Conservation (phyloP, 2,888 invertebrate genomes). For the Pseudolycoriella hygida region DNA sequence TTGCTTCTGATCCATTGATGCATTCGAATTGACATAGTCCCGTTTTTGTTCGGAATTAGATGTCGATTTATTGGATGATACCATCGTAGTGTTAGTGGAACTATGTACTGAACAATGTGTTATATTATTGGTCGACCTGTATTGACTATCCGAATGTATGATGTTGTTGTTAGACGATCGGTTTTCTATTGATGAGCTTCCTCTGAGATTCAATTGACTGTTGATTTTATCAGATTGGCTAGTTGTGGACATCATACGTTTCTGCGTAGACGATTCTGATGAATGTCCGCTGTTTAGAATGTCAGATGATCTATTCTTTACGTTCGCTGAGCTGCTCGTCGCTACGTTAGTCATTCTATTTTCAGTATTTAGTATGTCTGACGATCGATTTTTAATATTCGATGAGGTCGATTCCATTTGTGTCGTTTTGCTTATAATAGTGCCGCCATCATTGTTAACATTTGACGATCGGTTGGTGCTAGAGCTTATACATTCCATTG, state of each 20-base stretch:
- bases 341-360: not conserved
- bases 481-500: too few relatives aligned
- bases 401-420: too few relatives aligned
- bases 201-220: constrained; percentile 7
- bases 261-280: not conserved
- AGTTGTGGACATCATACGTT: not conserved
- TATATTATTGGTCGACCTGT: not conserved
- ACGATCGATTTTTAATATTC: too few relatives aligned
- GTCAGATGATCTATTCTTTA: not conserved
- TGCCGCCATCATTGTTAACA: too few relatives aligned
- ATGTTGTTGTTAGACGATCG: too few relatives aligned
- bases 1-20: constrained; percentile 8
- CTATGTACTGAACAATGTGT: not conserved
- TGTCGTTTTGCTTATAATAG: too few relatives aligned
- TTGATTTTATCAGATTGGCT: constrained; percentile 7
- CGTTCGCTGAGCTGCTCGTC: not conserved
- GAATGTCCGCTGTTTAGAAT: not conserved
- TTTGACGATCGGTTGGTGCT: too few relatives aligned
- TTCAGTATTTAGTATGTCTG: too few relatives aligned
- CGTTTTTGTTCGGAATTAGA: constrained; percentile 10
- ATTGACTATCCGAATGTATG: too few relatives aligned
- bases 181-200: too few relatives aligned
- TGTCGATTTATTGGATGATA: not conserved
- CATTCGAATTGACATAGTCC: constrained; percentile 7
- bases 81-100: not conserved